Conservation (phyloP, 2,888 invertebrate species). For the Agapostemon virescens region DNA sequence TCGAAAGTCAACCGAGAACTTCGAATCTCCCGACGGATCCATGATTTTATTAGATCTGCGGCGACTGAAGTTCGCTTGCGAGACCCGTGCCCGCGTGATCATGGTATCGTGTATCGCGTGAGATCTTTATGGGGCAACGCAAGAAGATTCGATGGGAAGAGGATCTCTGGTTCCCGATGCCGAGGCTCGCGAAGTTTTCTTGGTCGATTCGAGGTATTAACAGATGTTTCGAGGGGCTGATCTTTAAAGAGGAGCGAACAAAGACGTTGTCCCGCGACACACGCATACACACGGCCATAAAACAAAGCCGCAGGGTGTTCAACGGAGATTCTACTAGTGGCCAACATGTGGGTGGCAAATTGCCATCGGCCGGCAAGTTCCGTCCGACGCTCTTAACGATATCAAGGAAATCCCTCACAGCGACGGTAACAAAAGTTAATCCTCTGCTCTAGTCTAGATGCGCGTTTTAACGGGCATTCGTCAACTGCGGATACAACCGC, state of each 20-base stretch:
- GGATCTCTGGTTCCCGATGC: neutral
- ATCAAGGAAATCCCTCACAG: neutral
- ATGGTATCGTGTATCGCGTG: neutral
- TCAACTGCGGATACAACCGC: neutral
- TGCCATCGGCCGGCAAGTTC: neutral
- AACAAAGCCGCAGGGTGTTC: slow-evolving; percentile 4
- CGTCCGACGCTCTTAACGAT: neutral
- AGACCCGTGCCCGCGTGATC: neutral
- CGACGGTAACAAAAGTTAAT: neutral
- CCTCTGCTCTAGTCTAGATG: neutral
- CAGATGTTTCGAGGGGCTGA: neutral
- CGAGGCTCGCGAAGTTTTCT: neutral
- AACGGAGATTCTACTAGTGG: neutral
- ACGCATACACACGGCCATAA: neutral
- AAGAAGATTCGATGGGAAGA: neutral
- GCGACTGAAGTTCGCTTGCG: neutral
- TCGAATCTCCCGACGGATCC: neutral
- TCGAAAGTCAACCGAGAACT: slow-evolving; percentile 2
- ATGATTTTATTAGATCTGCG: slow-evolving; percentile 9
- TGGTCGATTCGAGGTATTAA: neutral
- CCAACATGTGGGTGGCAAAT: slow-evolving; percentile 12
- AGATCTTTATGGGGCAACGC: neutral
- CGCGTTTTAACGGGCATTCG: neutral
- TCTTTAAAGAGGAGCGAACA: neutral
- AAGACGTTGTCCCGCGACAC: neutral